Evolutionary conservation across 2,888 invertebrate species (phyloP).

Genomic region (Chymomyza caudatula): DNA sequence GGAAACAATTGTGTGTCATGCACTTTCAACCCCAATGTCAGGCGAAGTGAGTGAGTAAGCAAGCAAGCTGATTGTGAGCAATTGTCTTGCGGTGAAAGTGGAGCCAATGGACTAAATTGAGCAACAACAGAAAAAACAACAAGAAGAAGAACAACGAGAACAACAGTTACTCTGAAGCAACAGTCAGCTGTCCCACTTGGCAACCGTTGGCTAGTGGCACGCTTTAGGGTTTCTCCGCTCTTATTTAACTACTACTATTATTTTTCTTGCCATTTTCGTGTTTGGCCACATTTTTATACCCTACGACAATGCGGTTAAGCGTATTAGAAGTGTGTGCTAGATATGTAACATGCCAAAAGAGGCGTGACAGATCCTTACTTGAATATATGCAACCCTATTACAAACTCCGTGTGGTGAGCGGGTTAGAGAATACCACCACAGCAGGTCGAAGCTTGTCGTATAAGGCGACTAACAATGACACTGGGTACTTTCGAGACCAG

Average conservation of each 20-base stretch:
- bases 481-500: no score
- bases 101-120: conserved; percentile 62
- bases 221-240: background rate
- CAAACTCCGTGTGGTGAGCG: no score
- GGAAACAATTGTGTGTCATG: conserved; percentile 67
- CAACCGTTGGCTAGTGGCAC: conserved; percentile 7
- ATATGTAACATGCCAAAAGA: no score
- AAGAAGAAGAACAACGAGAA: background rate
- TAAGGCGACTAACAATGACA: no score
- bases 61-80: conserved; percentile 36
- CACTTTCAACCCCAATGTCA: conserved; percentile 67
- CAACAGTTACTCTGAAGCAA: conserved; percentile 34
- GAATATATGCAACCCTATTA: no score
- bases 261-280: background rate
- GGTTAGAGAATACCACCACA: no score
- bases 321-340: no score
- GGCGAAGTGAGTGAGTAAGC: background rate
- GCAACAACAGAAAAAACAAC: conserved; percentile 28
- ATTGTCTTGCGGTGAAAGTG: conserved; percentile 46
- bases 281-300: background rate
- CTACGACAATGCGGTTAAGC: no score
- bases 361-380: no score
- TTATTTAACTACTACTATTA: background rate
- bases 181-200: conserved; percentile 49
- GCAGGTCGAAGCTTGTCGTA: no score